A percentile compares a stretch with the other conserved stretches of the same genome.
phyloP scores from a whole-genome alignment of 1,140 invertebrate species.

The Palaemon carinicauda region DNA sequence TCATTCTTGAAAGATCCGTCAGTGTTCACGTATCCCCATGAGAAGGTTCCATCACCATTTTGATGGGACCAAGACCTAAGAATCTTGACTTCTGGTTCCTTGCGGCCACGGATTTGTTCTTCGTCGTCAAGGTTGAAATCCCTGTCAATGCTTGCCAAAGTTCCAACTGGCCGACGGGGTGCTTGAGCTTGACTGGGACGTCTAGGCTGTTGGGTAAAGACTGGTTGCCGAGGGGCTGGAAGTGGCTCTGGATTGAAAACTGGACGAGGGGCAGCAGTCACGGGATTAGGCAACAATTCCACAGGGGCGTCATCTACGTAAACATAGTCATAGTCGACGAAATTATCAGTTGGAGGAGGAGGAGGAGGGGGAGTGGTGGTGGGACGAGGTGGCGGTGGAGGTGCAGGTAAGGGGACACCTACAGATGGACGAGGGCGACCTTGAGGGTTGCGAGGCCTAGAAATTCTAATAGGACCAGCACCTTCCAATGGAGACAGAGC shows the following conservation, averaged over 20 bases:
- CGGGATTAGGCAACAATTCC: not conserved
- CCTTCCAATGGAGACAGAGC: not conserved
- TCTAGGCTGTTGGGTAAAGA: too few species aligned
- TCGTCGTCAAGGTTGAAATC: slow-evolving; percentile 17
- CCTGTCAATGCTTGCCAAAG: slow-evolving; percentile 13
- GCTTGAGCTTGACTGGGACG: not conserved
- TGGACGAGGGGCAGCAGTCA: not conserved
- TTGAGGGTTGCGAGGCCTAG: not conserved
- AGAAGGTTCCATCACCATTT: slow-evolving; percentile 78
- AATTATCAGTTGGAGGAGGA: not conserved
- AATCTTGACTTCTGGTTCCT: slow-evolving; percentile 54
- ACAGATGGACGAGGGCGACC: not conserved
- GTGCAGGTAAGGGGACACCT: not conserved
- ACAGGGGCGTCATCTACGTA: not conserved
- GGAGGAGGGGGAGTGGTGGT: not conserved
- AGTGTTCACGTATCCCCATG: slow-evolving; percentile 87
- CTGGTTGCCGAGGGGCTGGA: not conserved
- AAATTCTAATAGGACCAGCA: not conserved
- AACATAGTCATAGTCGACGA: not conserved
- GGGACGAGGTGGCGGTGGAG: not conserved
- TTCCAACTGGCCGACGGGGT: not conserved
- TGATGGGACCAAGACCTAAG: slow-evolving; percentile 57
- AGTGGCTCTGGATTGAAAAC: not conserved
- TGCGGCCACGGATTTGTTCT: slow-evolving; percentile 15
- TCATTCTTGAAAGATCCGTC: slow-evolving; percentile 90